Conservation (phyloP, 1,140 invertebrate species). For the Drosophila rhopaloa region DNA sequence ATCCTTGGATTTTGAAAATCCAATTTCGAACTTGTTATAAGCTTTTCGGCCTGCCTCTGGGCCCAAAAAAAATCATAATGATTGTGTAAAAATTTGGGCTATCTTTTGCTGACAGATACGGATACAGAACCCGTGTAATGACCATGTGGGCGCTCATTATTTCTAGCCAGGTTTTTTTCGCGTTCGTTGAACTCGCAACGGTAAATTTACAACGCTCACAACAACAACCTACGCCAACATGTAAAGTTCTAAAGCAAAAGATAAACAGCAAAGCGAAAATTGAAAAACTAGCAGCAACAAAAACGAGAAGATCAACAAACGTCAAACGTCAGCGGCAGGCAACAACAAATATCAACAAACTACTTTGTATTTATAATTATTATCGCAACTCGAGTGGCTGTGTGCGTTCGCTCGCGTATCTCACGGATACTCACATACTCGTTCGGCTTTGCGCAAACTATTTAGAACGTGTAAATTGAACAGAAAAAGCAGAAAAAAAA, state of each 20-base stretch:
- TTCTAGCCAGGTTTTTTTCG: slow-evolving; percentile 57
- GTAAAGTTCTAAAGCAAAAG: slow-evolving; percentile 81
- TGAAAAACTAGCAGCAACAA: slow-evolving; percentile 60
- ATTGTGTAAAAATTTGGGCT: slow-evolving; percentile 4
- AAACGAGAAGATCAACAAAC: slow-evolving; percentile 36
- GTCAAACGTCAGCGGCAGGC: slow-evolving; percentile 44
- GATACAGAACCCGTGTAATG: slow-evolving; percentile 37
- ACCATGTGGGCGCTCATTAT: slow-evolving; percentile 67
- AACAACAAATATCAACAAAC: slow-evolving; percentile 80
- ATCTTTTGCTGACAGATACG: slow-evolving; percentile 23
- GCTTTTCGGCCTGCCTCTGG: not conserved
- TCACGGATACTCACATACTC: slow-evolving; percentile 52
- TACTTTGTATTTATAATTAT: slow-evolving; percentile 83
- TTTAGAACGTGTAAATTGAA: slow-evolving; percentile 82
- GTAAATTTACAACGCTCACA: slow-evolving; percentile 72
- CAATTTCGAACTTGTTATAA: not conserved
- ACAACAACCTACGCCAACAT: slow-evolving; percentile 77
- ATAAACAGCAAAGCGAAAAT: slow-evolving; percentile 74
- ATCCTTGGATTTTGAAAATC: not conserved
- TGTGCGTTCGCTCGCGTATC: slow-evolving; percentile 54
- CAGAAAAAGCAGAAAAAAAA: slow-evolving; percentile 14
- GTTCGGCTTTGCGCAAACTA: slow-evolving; percentile 42
- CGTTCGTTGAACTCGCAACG: slow-evolving; percentile 72
- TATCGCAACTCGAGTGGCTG: slow-evolving; percentile 51
- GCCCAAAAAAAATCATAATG: not conserved